Percentiles rank a stretch among this genome's conserved stretches.
phyloP scores from a whole-genome alignment of 2,113 vertebrate species.

The Benitochromis conjunctus region DNA sequence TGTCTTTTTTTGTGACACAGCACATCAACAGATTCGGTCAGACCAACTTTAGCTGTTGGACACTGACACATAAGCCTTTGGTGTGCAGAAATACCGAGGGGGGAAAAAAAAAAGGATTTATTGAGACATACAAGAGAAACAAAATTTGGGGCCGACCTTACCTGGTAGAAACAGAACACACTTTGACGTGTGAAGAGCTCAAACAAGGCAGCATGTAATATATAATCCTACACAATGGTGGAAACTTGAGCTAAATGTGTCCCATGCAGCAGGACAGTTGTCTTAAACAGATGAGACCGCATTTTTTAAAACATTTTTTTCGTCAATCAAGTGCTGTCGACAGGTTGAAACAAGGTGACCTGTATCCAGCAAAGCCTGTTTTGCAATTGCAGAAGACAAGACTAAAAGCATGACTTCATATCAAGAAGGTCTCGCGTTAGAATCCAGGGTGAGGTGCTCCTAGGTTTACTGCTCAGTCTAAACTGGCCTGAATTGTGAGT shows the following conservation, averaged over 20 bases:
- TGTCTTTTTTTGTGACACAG: too few species aligned
- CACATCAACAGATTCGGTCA: not conserved
- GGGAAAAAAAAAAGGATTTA: not conserved
- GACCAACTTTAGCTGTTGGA: not conserved
- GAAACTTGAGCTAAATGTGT: not conserved
- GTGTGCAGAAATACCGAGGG: too few species aligned
- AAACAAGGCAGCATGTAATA: not conserved
- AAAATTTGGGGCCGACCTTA: not conserved
- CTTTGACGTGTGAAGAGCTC: not conserved
- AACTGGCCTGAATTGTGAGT: not conserved
- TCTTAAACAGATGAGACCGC: not conserved
- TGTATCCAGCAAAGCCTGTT: not conserved
- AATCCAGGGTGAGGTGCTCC: not conserved
- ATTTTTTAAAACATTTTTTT: accelerated
- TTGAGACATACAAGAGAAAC: not conserved
- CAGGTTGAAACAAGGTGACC: not conserved
- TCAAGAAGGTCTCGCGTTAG: not conserved
- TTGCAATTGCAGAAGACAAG: not conserved
- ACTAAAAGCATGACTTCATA: not conserved
- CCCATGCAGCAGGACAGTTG: not conserved
- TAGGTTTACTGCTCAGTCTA: not conserved
- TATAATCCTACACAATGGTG: not conserved
- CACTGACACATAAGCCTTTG: not conserved
- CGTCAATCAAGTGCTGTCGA: not conserved
- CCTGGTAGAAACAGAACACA: not conserved